phyloP scores from a whole-genome alignment of 2,888 invertebrate genomes.

The Nomada ruficornis region DNA sequence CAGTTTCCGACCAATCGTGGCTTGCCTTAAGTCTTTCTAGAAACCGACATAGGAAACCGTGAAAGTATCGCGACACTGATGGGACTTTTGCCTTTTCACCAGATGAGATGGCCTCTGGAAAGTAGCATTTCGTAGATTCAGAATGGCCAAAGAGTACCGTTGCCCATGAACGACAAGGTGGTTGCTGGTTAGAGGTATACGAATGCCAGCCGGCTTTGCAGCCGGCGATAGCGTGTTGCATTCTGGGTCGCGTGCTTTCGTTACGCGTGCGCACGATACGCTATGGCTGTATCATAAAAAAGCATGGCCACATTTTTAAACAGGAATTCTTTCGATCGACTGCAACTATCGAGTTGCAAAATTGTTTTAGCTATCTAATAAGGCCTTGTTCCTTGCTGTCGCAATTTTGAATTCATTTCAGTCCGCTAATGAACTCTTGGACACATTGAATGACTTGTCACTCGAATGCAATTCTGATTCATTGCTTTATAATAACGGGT shows the following conservation, averaged over 20 bases:
- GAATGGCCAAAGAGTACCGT: conserved; percentile 67
- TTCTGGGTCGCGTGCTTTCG: conserved; percentile 78
- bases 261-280: conserved; percentile 50
- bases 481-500: too few relatives aligned
- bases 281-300: conserved; percentile 32
- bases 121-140: conserved; percentile 69
- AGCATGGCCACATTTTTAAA: conserved; percentile 4
- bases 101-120: conserved; percentile 58
- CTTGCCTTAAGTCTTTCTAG: conserved; percentile 38
- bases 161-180: conserved; percentile 54
- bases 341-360: neutral
- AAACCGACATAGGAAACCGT: conserved; percentile 35
- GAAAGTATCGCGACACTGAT: conserved; percentile 47
- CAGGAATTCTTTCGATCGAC: conserved; percentile 6
- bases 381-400: neutral
- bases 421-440: neutral
- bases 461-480: neutral
- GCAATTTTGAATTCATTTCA: neutral
- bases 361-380: neutral
- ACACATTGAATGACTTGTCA: neutral
- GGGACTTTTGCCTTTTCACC: conserved; percentile 56
- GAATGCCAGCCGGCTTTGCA: conserved; percentile 32
- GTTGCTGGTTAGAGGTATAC: conserved; percentile 10
- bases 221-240: conserved; percentile 72
- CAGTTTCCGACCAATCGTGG: conserved; percentile 23